Evolutionary conservation across 2,797 vertebrate species (phyloP).

Genomic region (Sciurus vulgaris): DNA sequence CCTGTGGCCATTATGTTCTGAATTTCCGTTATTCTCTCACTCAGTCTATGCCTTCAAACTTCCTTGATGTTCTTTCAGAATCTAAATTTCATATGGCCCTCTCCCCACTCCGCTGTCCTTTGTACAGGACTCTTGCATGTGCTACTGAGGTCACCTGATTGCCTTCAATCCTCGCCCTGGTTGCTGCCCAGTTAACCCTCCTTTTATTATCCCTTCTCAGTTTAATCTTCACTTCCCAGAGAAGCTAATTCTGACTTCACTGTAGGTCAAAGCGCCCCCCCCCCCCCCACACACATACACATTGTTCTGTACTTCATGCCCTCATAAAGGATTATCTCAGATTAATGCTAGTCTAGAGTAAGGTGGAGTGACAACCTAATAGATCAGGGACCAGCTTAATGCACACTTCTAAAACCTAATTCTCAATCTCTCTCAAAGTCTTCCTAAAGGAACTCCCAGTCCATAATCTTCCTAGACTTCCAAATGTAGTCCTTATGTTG

Average conservation of each 20-base stretch:
- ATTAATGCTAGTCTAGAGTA: too few species aligned
- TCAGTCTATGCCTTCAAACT: neutral
- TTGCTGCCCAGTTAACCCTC: too few species aligned
- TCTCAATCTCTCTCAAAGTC: neutral
- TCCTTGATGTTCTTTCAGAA: neutral
- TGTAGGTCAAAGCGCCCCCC: too few species aligned
- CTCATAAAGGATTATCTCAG: neutral
- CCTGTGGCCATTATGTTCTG: neutral
- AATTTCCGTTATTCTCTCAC: neutral
- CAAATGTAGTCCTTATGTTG: neutral
- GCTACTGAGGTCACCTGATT: neutral
- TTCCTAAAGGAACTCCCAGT: neutral
- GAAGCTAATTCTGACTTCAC: neutral
- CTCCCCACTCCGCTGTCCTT: neutral
- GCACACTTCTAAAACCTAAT: neutral
- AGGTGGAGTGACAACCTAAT: neutral
- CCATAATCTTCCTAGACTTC: neutral
- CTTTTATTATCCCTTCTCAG: neutral
- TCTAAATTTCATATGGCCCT: neutral
- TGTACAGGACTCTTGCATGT: neutral
- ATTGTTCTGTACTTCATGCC: neutral
- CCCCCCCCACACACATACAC: too few species aligned
- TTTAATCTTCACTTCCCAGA: neutral
- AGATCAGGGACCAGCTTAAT: neutral
- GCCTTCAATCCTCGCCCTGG: neutral